Evolutionary conservation across 2,113 vertebrate species (phyloP), one percentile per base, ranked within the genome.

Genomic region (Miniopterus natalensis): DNA sequence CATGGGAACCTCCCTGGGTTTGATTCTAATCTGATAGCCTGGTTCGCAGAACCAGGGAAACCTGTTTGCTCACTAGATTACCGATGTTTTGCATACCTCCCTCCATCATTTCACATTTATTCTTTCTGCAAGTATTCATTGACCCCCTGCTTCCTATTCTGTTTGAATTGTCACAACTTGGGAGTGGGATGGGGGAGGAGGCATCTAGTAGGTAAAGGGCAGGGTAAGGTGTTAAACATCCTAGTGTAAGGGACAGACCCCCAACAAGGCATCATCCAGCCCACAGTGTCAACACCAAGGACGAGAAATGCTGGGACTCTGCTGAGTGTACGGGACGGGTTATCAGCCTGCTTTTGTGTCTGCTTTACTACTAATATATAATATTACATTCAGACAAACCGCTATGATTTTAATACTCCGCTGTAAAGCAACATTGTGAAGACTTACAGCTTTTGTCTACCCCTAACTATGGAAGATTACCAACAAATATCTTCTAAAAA

Each of bases 171-270:
- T 45, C 31, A 25, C 23, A 65, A 15, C 18, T 45, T 79, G 1
- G 40, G 29, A 42, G 11, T 8, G 8, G 27, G 47, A 27, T 45
- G 12, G 2, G 13, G 5, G 3, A 17, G 0, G 2, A 6, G 15
- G 25, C 18, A 1, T 49, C 47, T 12, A 40, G 59, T 11, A 36
- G 14, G 14, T 6, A 55, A 45, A 61, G 23, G 13, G 10, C 81
- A 78, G 36, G 15, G 31, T 20, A 51, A 79, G 21, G 45, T 23
- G 11, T 10, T 42, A 53, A 75, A 21, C 8, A 45, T 31, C 31
- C n/a, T 9, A 40, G 5, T 12, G 20, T 7, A 17, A 5, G 17
- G 53, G 25, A 42, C 5, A 59, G 63, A n/a, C 27, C 4, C 53
- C 66, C 53, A 20, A 21, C 21, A 29, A 47, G 61, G 31, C 18